Evolutionary conservation across 2,888 invertebrate species (phyloP).

Genomic region (Eupithecia vulgata): DNA sequence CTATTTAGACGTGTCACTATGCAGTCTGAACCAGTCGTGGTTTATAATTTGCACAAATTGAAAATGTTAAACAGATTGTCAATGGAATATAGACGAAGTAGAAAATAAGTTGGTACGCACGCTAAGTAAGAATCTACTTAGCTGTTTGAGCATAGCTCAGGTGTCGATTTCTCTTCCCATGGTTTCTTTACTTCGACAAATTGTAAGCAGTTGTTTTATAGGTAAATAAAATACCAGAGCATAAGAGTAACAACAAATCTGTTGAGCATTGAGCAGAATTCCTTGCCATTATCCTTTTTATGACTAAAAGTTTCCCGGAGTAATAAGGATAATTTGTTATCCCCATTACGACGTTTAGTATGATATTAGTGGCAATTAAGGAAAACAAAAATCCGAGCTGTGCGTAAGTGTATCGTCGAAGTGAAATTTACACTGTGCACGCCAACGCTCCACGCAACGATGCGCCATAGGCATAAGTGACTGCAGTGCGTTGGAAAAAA

Average conservation of each 20-base stretch:
- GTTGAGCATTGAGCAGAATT: neutral
- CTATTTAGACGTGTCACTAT: conserved; percentile 63
- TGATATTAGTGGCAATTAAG: conserved; percentile 37
- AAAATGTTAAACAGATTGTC: conserved; percentile 26
- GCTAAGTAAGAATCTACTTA: conserved; percentile 20
- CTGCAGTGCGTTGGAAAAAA: conserved; percentile 61
- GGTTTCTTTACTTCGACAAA: conserved; percentile 52
- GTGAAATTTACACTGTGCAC: conserved; percentile 72
- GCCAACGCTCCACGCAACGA: conserved; percentile 73
- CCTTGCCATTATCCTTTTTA: neutral
- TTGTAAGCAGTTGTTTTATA: neutral
- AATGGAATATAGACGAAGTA: conserved; percentile 31
- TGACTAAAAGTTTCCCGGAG: conserved; percentile 10
- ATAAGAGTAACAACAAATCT: neutral
- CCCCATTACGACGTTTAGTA: neutral
- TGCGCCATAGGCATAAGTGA: conserved; percentile 70
- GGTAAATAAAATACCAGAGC: neutral
- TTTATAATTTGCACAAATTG: conserved; percentile 30
- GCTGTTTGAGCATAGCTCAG: conserved; percentile 45
- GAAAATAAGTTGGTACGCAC: conserved; percentile 25
- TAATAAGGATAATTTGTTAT: conserved; percentile 13
- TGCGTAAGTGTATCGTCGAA: conserved; percentile 43
- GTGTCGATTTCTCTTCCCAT: conserved; percentile 70
- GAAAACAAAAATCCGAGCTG: conserved; percentile 45
- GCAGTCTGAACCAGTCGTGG: conserved; percentile 19